Conservation (phyloP, 2,888 invertebrate genomes). For the Chymomyza caudatula region DNA sequence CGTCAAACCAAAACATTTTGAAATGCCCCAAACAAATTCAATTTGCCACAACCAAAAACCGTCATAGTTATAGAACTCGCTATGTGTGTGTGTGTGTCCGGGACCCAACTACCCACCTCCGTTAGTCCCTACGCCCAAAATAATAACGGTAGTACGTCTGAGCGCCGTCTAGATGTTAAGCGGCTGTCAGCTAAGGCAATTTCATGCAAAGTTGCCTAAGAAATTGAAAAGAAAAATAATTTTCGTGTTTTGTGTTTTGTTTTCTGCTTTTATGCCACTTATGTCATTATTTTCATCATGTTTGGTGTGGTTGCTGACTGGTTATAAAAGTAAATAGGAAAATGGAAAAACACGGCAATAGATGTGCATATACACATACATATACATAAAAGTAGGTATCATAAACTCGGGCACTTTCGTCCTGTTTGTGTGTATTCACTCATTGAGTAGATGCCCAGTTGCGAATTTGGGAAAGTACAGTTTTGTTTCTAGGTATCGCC, state of each 20-base stretch:
- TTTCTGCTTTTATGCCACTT: slow-evolving; percentile 49
- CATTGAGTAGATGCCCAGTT: neutral
- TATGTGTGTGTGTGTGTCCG: neutral
- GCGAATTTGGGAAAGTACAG: neutral
- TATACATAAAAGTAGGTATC: slow-evolving; percentile 1
- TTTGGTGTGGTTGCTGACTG: slow-evolving; percentile 21
- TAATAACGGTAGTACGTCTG: slow-evolving; percentile 24
- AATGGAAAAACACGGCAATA: slow-evolving; percentile 48
- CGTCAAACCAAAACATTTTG: slow-evolving; percentile 62
- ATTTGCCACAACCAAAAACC: slow-evolving; percentile 54
- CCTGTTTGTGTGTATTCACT: neutral
- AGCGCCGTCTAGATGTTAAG: slow-evolving; percentile 41
- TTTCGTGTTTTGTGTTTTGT: slow-evolving; percentile 35
- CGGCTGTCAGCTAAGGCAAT: slow-evolving; percentile 42
- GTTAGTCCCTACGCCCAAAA: neutral
- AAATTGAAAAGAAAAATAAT: slow-evolving; percentile 65
- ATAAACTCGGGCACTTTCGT: slow-evolving; percentile 4
- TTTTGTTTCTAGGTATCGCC: too few relatives aligned
- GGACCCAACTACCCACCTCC: neutral
- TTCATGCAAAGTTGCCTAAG: slow-evolving; percentile 66
- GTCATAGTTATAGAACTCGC: slow-evolving; percentile 34
- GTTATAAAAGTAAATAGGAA: slow-evolving; percentile 37
- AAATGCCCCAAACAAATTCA: slow-evolving; percentile 67
- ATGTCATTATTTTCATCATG: slow-evolving; percentile 55
- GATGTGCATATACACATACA: neutral